Base-by-base conservation (phyloP, 2,113 vertebrate species). In the Polyodon spathula region DNA sequence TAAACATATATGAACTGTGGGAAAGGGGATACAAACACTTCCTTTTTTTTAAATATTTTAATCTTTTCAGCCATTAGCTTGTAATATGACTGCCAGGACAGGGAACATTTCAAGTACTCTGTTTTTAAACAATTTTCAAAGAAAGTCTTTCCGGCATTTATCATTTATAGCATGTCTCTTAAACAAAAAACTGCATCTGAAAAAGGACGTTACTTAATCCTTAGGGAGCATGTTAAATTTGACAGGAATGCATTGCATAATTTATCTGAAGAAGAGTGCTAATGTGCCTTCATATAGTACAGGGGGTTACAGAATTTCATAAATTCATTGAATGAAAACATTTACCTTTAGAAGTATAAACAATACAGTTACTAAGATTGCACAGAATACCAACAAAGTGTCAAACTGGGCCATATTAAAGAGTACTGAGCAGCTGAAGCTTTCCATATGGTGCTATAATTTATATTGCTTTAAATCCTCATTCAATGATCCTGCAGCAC, bases 281-380 rank as follows among this genome's bases (percentile, higher is more conserved):
- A 70, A 72, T 71, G 61, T 63, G 57, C 39, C 57, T 54, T 68
- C 66, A 60, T 50, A 57, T 70, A 68, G 72, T 82, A 76, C 81
- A 79, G 62, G 72, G 77, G 77, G 68, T 78, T 78, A 74, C 76
- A 77, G 74, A 85, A 80, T 85, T 80, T 80, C 72, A 81, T 87
- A 81, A 82, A 87, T 85, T 86, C 63, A 65, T 78, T 76, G 81
- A 82, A 82, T 71, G 76, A 80, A 85, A 90, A 92, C 81, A 86
- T 87, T 88, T 87, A 81, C 81, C 75, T 86, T 80, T 38, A 63
- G 68, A 66, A 84, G 70, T 81, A 74, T 90, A 89, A 86, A 87
- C 68, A 68, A 73, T 77, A 77, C 79, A 78, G 78, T 86, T 83
- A 76, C 75, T 75, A 61, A 70, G 82, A 76, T 83, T 84, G 81